phyloP scores from a whole-genome alignment of 2,888 invertebrate genomes.

The Resseliella maxima region DNA sequence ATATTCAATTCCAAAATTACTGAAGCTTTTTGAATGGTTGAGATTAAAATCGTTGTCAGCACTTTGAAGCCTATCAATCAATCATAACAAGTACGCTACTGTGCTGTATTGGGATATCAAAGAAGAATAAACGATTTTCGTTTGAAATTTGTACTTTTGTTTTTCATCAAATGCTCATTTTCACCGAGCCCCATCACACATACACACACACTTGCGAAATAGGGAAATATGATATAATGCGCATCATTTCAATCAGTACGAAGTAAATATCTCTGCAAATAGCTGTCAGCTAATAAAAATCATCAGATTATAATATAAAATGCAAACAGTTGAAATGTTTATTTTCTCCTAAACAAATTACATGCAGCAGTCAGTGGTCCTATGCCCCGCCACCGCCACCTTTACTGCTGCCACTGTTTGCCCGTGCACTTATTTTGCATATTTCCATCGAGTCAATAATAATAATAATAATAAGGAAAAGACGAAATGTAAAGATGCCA shows the following conservation, averaged over 20 bases:
- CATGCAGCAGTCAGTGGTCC: too few relatives aligned
- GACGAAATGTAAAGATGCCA: neutral
- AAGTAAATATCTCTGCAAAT: neutral
- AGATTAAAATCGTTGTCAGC: neutral
- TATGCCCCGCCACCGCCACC: too few relatives aligned
- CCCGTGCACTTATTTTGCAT: too few relatives aligned
- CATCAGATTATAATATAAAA: neutral
- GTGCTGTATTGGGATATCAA: neutral
- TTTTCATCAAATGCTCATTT: neutral
- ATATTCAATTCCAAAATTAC: neutral
- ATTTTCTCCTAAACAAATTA: neutral
- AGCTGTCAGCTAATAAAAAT: slow-evolving; percentile 32
- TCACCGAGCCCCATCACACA: too few relatives aligned
- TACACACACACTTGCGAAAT: too few relatives aligned
- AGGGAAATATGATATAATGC: neutral
- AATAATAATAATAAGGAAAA: neutral
- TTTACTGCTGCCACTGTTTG: too few relatives aligned
- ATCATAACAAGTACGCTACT: neutral
- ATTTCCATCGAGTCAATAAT: too few relatives aligned
- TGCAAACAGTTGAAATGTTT: neutral
- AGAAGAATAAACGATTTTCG: neutral
- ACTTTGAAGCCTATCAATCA: slow-evolving; percentile 22
- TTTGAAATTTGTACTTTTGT: too few relatives aligned
- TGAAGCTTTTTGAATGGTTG: neutral
- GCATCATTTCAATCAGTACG: neutral